Percentiles rank a stretch among this genome's conserved stretches.
These are phyloP conservation scores for Haliclona indistincta DNA, from an alignment of 37 sponge, comb jelly and placozoan genomes.

Conservation along the genomic window DNA sequence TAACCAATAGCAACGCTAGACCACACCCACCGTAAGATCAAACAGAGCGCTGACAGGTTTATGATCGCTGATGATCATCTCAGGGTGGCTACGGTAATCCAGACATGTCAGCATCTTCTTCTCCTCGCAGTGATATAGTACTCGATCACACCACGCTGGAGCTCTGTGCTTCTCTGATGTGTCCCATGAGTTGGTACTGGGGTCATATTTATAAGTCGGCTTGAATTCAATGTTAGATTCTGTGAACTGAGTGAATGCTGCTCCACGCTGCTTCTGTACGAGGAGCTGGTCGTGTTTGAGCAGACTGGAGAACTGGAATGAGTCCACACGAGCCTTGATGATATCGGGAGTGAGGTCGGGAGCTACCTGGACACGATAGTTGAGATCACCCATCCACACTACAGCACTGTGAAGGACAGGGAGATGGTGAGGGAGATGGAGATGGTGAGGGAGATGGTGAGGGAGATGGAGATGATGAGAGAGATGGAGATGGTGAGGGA, in stretches of 20 bases:
- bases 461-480: too few relatives aligned
- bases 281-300: slow-evolving; percentile 68
- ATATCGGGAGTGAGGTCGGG: slow-evolving; percentile 42
- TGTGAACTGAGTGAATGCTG: slow-evolving; percentile 62
- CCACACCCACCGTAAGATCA: slow-evolving; percentile 53
- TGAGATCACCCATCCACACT: slow-evolving; percentile 94
- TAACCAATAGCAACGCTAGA: too few relatives aligned
- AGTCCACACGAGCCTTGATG: slow-evolving; percentile 45
- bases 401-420: too few relatives aligned
- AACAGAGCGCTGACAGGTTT: slow-evolving; percentile 92
- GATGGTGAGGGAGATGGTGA: too few relatives aligned
- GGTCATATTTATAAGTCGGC: slow-evolving; percentile 89
- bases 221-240: slow-evolving; percentile 75
- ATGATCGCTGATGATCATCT: slow-evolving; percentile 74
- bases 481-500: too few relatives aligned
- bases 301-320: slow-evolving; percentile 45
- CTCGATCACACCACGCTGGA: slow-evolving; percentile 94
- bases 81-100: slow-evolving; percentile 72
- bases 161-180: slow-evolving; percentile 83
- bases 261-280: slow-evolving; percentile 31
- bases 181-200: slow-evolving; percentile 86
- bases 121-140: slow-evolving; percentile 50
- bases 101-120: slow-evolving; percentile 9
- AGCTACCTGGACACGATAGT: slow-evolving; percentile 67
- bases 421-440: too few relatives aligned